Percentiles rank a stretch among this genome's conserved stretches.
Evolutionary conservation across 2,888 invertebrate species (phyloP).

Genomic region (Tetropium fuscum): DNA sequence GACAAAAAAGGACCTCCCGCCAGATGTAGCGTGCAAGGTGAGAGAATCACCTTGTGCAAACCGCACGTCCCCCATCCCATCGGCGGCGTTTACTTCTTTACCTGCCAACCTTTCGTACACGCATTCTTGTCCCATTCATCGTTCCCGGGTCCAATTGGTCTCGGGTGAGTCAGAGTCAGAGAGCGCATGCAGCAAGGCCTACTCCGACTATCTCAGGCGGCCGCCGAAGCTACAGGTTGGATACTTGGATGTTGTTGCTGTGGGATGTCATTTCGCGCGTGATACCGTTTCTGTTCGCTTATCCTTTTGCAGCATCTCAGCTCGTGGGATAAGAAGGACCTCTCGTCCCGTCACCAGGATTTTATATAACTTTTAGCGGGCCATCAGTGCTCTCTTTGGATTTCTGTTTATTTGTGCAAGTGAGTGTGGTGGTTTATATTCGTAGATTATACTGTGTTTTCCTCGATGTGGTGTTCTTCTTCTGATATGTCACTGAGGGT

Average conservation of each 20-base stretch:
- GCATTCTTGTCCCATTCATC: slow-evolving; percentile 26
- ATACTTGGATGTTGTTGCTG: slow-evolving; percentile 30
- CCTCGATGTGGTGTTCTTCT: too few relatives aligned
- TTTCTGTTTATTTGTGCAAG: too few relatives aligned
- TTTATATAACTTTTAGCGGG: too few relatives aligned
- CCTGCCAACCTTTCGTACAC: slow-evolving; percentile 17
- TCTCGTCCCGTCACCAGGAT: not conserved
- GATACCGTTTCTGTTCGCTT: slow-evolving; percentile 41
- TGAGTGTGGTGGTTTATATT: too few relatives aligned
- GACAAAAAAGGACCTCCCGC: too few relatives aligned
- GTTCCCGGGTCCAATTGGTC: slow-evolving; percentile 14
- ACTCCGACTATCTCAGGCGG: slow-evolving; percentile 16
- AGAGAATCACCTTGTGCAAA: too few relatives aligned
- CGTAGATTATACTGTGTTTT: too few relatives aligned
- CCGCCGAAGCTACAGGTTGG: slow-evolving; percentile 56
- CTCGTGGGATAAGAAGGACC: slow-evolving; percentile 11
- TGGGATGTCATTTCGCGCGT: slow-evolving; percentile 45
- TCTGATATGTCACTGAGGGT: too few relatives aligned
- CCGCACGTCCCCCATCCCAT: not conserved
- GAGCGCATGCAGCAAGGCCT: slow-evolving; percentile 24
- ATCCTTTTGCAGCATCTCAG: slow-evolving; percentile 28
- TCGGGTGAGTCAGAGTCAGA: slow-evolving; percentile 23
- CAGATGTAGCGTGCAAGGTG: too few relatives aligned
- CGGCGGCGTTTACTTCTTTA: slow-evolving; percentile 8
- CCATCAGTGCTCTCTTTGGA: too few relatives aligned